Percentiles rank a stretch among this genome's conserved stretches.
Evolutionary conservation across 2,113 vertebrate genomes (phyloP).

Genomic region (Vulpes ferrilata): DNA sequence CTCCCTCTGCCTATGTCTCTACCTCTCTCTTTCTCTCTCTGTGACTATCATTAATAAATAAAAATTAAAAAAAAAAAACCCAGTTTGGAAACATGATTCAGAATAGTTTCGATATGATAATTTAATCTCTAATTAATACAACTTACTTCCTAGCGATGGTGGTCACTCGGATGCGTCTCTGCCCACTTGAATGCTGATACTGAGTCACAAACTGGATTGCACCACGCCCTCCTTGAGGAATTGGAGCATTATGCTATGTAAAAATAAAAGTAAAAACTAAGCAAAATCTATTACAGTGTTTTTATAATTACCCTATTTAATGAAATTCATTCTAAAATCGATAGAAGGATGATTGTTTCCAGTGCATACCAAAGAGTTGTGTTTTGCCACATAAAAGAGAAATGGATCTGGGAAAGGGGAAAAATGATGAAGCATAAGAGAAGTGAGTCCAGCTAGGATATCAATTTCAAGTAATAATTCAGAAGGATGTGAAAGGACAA

Average conservation of each 20-base stretch:
- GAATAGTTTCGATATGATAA: conserved; percentile 37
- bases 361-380: neutral
- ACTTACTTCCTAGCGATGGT: conserved; percentile 95
- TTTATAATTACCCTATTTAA: neutral
- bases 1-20: too few species aligned
- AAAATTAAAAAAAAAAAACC: neutral
- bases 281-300: conserved; percentile 23
- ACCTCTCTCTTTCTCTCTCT: too few species aligned
- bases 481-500: neutral
- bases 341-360: neutral
- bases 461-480: conserved; percentile 4
- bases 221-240: conserved; percentile 95
- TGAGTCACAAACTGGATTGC: conserved; percentile 95
- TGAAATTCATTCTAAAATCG: conserved; percentile 47
- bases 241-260: conserved; percentile 94
- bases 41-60: too few species aligned
- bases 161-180: conserved; percentile 93
- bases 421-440: conserved; percentile 17
- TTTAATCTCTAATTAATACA: conserved; percentile 53
- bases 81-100: neutral
- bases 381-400: neutral
- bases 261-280: conserved; percentile 55
- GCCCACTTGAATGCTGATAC: conserved; percentile 95
- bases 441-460: neutral
- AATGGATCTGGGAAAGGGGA: neutral